A percentile compares a stretch with the other conserved stretches of the same genome.
Conservation (phyloP, 2,888 invertebrate species). For the Syrphus vitripennis region DNA sequence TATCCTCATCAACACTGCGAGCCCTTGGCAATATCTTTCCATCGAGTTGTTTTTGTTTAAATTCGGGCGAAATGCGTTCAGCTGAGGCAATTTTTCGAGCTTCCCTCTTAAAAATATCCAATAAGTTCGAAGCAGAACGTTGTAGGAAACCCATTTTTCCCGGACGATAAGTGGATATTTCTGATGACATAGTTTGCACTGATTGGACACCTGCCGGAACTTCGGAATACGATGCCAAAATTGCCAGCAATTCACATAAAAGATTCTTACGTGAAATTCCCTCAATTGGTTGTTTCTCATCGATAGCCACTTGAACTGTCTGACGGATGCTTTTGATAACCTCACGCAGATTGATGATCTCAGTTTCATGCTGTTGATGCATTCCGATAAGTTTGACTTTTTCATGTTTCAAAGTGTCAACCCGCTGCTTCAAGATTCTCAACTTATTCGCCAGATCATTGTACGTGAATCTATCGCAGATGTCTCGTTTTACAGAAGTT, state of each 20-base stretch:
- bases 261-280: conserved; percentile 83
- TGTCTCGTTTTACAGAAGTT: conserved; percentile 80
- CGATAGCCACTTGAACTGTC: conserved; percentile 84
- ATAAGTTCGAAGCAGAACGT: conserved; percentile 78
- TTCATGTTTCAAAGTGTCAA: conserved; percentile 76
- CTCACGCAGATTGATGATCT: conserved; percentile 81
- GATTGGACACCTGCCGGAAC: conserved; percentile 79
- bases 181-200: conserved; percentile 76
- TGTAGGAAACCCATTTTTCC: conserved; percentile 87
- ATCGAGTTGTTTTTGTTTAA: conserved; percentile 73
- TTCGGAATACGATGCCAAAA: conserved; percentile 74
- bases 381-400: conserved; percentile 75
- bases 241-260: conserved; percentile 82
- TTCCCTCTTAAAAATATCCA: conserved; percentile 76
- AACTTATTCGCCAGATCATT: conserved; percentile 82
- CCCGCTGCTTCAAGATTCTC: conserved; percentile 80
- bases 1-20: conserved; percentile 71
- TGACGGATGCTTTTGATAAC: conserved; percentile 85
- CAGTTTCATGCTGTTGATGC: conserved; percentile 82
- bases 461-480: conserved; percentile 78
- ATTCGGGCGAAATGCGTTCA: conserved; percentile 73
- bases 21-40: conserved; percentile 72
- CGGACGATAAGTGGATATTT: conserved; percentile 83
- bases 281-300: conserved; percentile 79
- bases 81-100: conserved; percentile 72